Conservation (phyloP, 1,140 invertebrate genomes). For the Pentalonia nigronervosa region DNA sequence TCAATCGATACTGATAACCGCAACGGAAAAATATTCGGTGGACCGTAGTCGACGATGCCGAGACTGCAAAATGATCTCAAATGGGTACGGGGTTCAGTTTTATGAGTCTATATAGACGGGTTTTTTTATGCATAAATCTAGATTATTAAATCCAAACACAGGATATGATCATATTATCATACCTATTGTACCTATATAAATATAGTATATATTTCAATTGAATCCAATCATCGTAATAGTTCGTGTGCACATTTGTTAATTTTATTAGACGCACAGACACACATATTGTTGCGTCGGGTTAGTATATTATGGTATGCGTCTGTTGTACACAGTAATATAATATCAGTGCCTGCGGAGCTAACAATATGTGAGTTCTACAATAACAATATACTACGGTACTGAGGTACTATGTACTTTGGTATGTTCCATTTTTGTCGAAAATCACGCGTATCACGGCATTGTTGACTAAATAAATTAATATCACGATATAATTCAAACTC, state of each 20-base stretch:
- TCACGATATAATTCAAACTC: not conserved
- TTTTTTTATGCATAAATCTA: not conserved
- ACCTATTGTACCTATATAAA: conserved; percentile 8
- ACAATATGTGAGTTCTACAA: not conserved
- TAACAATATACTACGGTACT: not conserved
- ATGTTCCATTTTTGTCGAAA: not conserved
- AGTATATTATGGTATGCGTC: not conserved
- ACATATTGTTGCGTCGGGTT: not conserved
- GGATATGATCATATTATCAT: not conserved
- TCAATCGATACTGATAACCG: not conserved
- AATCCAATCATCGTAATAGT: not conserved
- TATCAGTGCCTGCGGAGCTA: not conserved
- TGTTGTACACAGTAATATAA: not conserved
- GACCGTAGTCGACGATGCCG: not conserved
- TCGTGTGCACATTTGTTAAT: not conserved
- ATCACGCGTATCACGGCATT: no score
- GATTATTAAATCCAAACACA: not conserved
- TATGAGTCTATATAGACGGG: not conserved
- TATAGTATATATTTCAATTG: not conserved
- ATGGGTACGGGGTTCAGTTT: not conserved
- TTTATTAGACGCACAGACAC: not conserved
- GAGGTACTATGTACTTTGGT: not conserved
- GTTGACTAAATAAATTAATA: no score
- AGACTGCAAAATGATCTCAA: not conserved
- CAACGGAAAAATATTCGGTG: not conserved